Base-by-base conservation (phyloP, 1,140 invertebrate genomes). In the Antheraea pernyi region DNA sequence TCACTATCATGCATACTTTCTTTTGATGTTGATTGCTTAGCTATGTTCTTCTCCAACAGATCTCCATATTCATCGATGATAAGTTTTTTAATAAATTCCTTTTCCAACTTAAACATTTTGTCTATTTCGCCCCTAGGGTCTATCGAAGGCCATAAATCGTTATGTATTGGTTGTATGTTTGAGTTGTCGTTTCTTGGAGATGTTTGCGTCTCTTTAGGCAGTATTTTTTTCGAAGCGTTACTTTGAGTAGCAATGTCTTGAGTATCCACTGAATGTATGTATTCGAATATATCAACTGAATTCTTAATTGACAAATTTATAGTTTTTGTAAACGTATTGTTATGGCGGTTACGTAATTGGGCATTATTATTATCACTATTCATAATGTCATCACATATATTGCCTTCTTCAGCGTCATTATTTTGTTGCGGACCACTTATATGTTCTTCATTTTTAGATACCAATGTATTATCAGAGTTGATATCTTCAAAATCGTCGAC, bases 401-500 rank as follows among this genome's bases (percentile, higher is more conserved):
- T 42, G 19, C 10, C 39, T 53, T 65, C 48, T 39, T 48, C 67
- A 59, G 48, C 36, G 59, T 9, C 13, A 42, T 37, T 36, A 13
- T 65, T 65, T 19, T 53, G 65, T 36, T 61, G 60, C 37, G 9
- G 10, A 30, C 9, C 53, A 42, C 65, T 59, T 22, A 16, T 30
- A 42, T n/a, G n/a, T 65, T 6, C 22, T 0, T 3, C 46, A 9
- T 69, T 66, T 42, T 59, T 63, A 65, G 73, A 76, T 37, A 68
- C 65, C 18, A 62, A 62, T 8, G 78, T 79, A 30, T 73, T 73
- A 59, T 84, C 78, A n/a, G 82, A 80, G 69, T 84, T 89, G 46
- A 87, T 85, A 65, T 91, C 88, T 73, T 93, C 91, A 78, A 93
- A 93, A 76, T 93, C 91, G 74, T 93, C 91, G 65, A 69, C 84